These are phyloP conservation scores for Polyommatus icarus DNA, from an alignment of 2,888 invertebrate genomes.

Conservation along the genomic window DNA sequence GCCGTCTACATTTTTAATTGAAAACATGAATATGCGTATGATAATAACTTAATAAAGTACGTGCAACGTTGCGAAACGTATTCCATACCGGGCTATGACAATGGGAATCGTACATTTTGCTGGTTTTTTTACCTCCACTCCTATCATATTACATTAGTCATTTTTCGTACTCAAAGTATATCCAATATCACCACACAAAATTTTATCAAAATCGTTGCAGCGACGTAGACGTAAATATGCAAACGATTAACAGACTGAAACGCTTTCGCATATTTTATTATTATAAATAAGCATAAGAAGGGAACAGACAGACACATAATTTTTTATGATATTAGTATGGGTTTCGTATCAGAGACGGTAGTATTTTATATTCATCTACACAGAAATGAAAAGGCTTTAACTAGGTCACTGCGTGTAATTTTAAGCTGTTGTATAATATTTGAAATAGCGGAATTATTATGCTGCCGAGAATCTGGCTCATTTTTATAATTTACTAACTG, in stretches of 20 bases:
- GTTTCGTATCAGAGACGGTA: not conserved
- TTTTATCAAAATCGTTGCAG: too few species aligned
- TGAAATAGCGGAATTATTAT: not conserved
- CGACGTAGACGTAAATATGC: too few species aligned
- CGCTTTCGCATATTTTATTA: too few species aligned
- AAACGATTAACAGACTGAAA: too few species aligned
- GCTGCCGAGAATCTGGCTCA: not conserved
- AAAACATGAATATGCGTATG: not conserved
- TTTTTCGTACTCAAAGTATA: too few species aligned
- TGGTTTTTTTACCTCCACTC: not conserved
- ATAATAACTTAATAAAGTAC: not conserved
- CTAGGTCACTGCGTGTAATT: not conserved
- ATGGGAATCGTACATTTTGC: not conserved
- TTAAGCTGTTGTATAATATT: not conserved
- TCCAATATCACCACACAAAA: too few species aligned
- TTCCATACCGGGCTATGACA: too few species aligned
- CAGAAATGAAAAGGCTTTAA: conserved; percentile 3
- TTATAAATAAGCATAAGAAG: too few species aligned
- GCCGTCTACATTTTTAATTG: not conserved
- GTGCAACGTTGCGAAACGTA: not conserved
- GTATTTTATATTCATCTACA: not conserved
- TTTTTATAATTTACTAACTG: too few species aligned
- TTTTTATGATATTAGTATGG: not conserved
- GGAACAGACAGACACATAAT: too few species aligned
- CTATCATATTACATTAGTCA: too few species aligned